Conservation (phyloP, 2,797 vertebrate species). For the Myotis pilosus region DNA sequence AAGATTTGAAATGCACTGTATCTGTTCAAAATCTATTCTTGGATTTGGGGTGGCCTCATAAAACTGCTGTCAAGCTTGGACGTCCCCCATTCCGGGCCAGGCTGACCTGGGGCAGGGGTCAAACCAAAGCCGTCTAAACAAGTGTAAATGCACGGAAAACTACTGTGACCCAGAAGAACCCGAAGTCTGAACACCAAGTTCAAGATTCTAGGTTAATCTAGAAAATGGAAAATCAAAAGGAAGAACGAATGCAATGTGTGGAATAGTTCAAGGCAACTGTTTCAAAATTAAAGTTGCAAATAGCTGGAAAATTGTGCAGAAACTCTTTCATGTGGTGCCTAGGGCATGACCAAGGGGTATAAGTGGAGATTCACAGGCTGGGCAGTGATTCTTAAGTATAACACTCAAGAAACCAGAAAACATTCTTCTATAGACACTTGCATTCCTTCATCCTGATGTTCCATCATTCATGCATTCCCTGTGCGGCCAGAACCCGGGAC, state of each 20-base stretch:
- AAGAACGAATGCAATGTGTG: not conserved
- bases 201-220: not conserved
- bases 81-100: not conserved
- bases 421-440: not conserved
- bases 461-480: not conserved
- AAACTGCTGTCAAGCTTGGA: not conserved
- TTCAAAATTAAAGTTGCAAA: conserved; percentile 14
- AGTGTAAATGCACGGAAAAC: not conserved
- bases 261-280: not conserved
- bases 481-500: no score
- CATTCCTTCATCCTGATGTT: not conserved
- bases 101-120: not conserved
- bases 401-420: not conserved
- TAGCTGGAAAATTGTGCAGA: not conserved
- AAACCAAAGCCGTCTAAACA: not conserved
- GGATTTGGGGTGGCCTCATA: not conserved
- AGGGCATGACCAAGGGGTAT: not conserved
- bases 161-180: not conserved
- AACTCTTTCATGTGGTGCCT: not conserved
- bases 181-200: not conserved
- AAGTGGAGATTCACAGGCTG: not conserved
- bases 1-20: not conserved
- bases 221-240: not conserved
- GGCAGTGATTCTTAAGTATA: not conserved
- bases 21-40: not conserved